Conservation (phyloP, 2,888 invertebrate species). For the Agrochola circellaris region DNA sequence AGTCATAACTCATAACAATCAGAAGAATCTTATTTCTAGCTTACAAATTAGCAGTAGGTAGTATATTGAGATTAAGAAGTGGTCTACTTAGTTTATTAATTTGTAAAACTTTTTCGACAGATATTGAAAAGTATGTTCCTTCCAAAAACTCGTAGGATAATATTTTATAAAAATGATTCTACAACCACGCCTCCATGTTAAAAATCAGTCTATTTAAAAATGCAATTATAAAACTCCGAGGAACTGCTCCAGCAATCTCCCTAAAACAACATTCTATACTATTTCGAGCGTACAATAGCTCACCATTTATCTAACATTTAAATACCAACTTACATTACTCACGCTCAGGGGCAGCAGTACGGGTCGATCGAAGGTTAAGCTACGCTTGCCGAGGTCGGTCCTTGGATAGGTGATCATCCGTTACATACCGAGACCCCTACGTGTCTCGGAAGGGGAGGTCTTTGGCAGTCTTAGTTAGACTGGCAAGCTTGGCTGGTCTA, state of each 20-base stretch:
- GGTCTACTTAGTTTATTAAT: neutral
- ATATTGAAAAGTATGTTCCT: neutral
- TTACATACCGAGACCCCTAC: neutral
- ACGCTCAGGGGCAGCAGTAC: neutral
- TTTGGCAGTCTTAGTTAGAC: too few species aligned
- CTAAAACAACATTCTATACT: slow-evolving; percentile 38
- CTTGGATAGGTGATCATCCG: neutral
- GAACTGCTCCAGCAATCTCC: slow-evolving; percentile 36
- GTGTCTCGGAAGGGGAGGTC: neutral
- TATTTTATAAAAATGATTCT: neutral
- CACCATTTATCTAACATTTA: slow-evolving; percentile 53
- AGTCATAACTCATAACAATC: neutral
- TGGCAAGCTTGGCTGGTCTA: too few species aligned
- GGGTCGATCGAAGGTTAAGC: neutral
- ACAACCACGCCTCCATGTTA: neutral
- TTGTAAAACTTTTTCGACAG: neutral
- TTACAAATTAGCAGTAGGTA: neutral
- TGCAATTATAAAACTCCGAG: slow-evolving; percentile 36
- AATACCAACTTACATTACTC: slow-evolving; percentile 18
- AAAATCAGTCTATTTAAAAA: slow-evolving; percentile 31
- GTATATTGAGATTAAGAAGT: too few species aligned
- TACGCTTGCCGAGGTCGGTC: too few species aligned
- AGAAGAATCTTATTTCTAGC: neutral
- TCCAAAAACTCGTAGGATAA: neutral
- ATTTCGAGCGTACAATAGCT: slow-evolving; percentile 27